Conservation (phyloP, 2,888 invertebrate genomes). For the Helobdella robusta region DNA sequence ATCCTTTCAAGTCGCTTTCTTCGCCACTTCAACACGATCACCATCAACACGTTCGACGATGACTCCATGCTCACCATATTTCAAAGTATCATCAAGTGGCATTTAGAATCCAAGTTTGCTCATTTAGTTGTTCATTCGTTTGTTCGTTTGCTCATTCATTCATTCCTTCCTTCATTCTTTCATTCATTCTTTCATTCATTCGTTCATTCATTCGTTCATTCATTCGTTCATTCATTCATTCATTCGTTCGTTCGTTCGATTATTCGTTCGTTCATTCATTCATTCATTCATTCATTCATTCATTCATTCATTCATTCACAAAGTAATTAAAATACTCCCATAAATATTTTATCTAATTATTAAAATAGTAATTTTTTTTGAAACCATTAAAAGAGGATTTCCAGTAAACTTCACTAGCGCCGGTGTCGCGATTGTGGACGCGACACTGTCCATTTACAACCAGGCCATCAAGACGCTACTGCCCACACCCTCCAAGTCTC, state of each 20-base stretch:
- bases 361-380: too few species aligned
- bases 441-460: conserved; percentile 48
- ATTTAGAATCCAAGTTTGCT: conserved; percentile 59
- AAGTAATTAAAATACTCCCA: too few species aligned
- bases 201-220: too few species aligned
- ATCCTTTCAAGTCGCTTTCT: conserved; percentile 49
- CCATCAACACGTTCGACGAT: conserved; percentile 51
- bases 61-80: conserved; percentile 50
- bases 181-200: background rate
- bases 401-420: conserved; percentile 86
- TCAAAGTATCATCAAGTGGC: conserved; percentile 49
- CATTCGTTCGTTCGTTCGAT: too few species aligned
- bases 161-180: background rate
- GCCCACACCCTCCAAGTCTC: conserved; percentile 50
- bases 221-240: too few species aligned
- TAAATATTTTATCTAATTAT: too few species aligned
- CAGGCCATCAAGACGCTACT: conserved; percentile 47
- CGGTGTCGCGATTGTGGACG: conserved; percentile 68
- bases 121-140: background rate
- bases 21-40: conserved; percentile 49
- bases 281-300: too few species aligned
- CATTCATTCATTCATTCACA: too few species aligned
- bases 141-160: background rate
- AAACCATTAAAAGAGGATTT: conserved; percentile 64
- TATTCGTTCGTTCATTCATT: too few species aligned